A percentile compares a stretch with the other conserved stretches of the same genome.
These are phyloP conservation scores for Blera fallax DNA, from an alignment of 2,888 invertebrate genomes.

Conservation along the genomic window DNA sequence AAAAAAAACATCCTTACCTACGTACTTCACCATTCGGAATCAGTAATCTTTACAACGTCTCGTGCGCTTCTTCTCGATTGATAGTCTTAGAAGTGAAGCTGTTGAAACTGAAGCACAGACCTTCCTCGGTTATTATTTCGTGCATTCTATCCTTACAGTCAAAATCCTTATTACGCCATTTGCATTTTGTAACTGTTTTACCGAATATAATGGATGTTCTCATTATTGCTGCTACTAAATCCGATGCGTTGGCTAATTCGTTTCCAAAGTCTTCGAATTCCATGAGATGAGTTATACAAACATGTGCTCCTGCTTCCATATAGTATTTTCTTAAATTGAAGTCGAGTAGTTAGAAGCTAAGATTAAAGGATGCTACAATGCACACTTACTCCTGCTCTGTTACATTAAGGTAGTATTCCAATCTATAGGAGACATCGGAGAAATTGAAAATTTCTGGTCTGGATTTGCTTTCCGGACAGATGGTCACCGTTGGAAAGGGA, in stretches of 20 bases:
- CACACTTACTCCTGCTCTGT: slow-evolving; percentile 75
- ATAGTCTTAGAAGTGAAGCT: background rate
- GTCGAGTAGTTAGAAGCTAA: too few species aligned
- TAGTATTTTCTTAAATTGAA: background rate
- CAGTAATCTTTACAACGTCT: background rate
- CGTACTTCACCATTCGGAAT: too few species aligned
- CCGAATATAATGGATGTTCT: background rate
- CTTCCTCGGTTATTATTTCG: background rate
- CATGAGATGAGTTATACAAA: background rate
- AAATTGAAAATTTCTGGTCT: slow-evolving; percentile 86
- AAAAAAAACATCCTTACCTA: too few species aligned
- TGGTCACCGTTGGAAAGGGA: slow-evolving; percentile 86
- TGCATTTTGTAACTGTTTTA: background rate
- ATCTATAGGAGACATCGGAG: slow-evolving; percentile 84
- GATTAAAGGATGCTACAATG: background rate
- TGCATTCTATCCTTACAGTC: background rate
- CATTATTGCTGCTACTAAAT: background rate
- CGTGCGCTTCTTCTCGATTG: slow-evolving; percentile 78
- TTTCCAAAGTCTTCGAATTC: background rate
- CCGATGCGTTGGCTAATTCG: background rate
- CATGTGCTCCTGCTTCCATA: background rate
- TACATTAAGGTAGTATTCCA: too few species aligned
- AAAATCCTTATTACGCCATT: background rate
- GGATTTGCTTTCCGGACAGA: slow-evolving; percentile 87
- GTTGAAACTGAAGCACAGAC: background rate